phyloP scores from a whole-genome alignment of 1,140 invertebrate species.

The Drosophila lini region DNA sequence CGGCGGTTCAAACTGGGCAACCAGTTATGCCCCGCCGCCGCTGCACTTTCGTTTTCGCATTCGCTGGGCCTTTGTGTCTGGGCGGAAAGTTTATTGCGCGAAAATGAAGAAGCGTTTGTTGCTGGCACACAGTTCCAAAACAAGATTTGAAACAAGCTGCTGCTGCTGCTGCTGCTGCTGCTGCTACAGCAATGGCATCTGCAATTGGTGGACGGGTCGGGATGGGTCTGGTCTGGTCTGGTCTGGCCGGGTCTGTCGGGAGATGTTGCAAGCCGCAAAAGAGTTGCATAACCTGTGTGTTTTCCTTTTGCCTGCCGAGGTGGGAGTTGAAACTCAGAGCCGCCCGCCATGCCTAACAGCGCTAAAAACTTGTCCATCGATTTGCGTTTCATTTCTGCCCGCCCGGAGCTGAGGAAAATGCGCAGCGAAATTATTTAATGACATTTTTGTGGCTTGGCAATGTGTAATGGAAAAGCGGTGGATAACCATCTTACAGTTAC shows the following conservation, averaged over 20 bases:
- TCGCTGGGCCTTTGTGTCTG: conserved; percentile 42
- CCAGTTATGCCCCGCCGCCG: conserved; percentile 40
- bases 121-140: conserved; percentile 70
- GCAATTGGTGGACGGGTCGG: conserved; percentile 44
- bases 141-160: conserved; percentile 62
- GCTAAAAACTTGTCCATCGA: conserved; percentile 64
- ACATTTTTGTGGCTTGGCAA: conserved; percentile 63
- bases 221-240: conserved; percentile 33
- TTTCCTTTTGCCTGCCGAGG: conserved; percentile 47
- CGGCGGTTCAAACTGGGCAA: conserved; percentile 57
- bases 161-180: conserved; percentile 29
- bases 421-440: conserved; percentile 61
- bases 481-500: conserved; percentile 25
- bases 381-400: conserved; percentile 62
- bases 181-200: conserved; percentile 40
- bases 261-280: conserved; percentile 73
- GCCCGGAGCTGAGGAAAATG: conserved; percentile 31
- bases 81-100: conserved; percentile 71
- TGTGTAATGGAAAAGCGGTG: conserved; percentile 36
- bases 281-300: conserved; percentile 78
- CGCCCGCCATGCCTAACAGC: conserved; percentile 31
- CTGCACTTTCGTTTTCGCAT: conserved; percentile 77
- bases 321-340: conserved; percentile 62
- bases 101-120: conserved; percentile 80
- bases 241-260: conserved; percentile 12